Evolutionary conservation across 1,140 invertebrate species (phyloP), one percentile per base, ranked within the genome.

Genomic region (Ridgeia piscesae): DNA sequence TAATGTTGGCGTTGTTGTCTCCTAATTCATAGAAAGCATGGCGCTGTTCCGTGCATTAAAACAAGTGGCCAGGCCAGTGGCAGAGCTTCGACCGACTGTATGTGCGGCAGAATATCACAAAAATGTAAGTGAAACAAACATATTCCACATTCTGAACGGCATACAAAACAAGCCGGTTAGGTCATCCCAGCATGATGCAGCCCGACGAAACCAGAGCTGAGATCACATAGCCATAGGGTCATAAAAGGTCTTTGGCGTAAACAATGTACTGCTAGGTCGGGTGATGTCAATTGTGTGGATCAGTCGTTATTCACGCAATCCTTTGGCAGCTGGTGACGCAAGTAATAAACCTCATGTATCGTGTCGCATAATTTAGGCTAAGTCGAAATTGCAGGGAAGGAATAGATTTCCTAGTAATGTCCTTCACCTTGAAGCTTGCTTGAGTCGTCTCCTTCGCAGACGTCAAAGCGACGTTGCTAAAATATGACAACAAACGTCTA

Each of bases 81-180:
- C 34, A 31, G 93, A 94, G 33, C 88, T 50, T n/a, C 91, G 92
- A 35, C 21, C 92, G 27, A 91, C 50, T 35, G 34, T 92, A 8
- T 50, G n/a, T 35, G 93, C 93, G 92, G 93, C 94, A 35, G 88
- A 93, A 31, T 94, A 94, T 93, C 94, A 94, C 91, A 94, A 94
- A 92, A 94, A 94, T 93, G 94, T 94, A 93, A 93, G 88, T 92
- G 31, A 35, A 77, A 89, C 33, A 31, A 21, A 35, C 33, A 90
- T 35, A 33, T 4, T 77, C 2, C 17, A 77, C 4, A 77, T 77
- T 31, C 27, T 77, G 27, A 77, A 77, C 58, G 58, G 27, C 2
- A 77, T 4, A 77, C 58, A 77, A 77, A 77, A 77, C 58, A 17
- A 27, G 0, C 58, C 58, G 58, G 58, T 31, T 27, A 27, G 14